These are phyloP conservation scores for Xiphophorus maculatus DNA, from an alignment of 2,113 vertebrate species.

Conservation along the genomic window DNA sequence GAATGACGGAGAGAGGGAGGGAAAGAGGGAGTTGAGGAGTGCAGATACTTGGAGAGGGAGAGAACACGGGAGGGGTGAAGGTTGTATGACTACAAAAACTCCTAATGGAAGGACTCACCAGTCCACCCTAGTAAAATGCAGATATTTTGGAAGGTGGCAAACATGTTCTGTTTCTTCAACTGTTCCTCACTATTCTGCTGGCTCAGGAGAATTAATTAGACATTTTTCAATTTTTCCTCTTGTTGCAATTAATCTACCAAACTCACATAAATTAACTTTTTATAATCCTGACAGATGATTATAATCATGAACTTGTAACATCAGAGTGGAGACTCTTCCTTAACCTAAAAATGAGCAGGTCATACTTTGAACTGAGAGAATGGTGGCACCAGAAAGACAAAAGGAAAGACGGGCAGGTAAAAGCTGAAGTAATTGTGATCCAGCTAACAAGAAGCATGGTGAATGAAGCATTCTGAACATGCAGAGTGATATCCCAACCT, in stretches of 20 bases:
- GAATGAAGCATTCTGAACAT: conserved; percentile 45
- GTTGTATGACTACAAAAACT: background rate
- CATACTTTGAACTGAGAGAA: background rate
- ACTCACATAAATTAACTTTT: background rate
- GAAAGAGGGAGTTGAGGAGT: background rate
- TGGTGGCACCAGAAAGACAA: no score
- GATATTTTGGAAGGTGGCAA: background rate
- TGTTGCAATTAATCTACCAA: background rate
- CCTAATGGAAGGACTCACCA: background rate
- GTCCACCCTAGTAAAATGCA: background rate
- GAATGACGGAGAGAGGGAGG: background rate
- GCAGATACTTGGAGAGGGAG: background rate
- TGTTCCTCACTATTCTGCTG: background rate
- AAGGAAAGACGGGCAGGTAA: background rate
- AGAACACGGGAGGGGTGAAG: background rate
- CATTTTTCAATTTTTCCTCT: background rate
- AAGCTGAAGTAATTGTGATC: conserved; percentile 21
- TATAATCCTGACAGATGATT: background rate
- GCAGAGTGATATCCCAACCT: conserved; percentile 51
- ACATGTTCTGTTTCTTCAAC: background rate
- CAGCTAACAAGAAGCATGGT: conserved; percentile 7
- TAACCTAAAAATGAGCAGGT: background rate
- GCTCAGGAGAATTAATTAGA: background rate
- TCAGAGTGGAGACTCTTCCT: background rate
- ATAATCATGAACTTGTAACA: background rate